These are phyloP conservation scores for Griposia aprilina DNA, from an alignment of 2,888 invertebrate genomes.

Conservation along the genomic window DNA sequence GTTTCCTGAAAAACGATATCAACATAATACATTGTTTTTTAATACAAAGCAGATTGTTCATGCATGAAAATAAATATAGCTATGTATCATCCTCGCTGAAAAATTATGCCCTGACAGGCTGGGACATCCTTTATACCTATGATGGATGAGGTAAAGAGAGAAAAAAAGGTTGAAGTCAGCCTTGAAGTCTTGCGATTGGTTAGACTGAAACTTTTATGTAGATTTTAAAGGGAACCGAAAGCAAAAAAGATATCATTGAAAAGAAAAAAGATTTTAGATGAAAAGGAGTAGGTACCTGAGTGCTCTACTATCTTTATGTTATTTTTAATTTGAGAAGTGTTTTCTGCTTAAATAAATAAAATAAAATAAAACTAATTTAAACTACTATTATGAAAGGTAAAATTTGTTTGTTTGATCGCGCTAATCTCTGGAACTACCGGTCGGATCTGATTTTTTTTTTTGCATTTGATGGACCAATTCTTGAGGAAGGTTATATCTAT, in stretches of 20 bases:
- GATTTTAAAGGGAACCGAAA: background rate
- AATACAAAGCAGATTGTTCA: conserved; percentile 55
- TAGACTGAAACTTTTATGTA: background rate
- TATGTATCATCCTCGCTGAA: conserved; percentile 59
- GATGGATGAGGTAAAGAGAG: conserved; percentile 47
- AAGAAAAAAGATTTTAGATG: background rate
- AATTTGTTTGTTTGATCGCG: background rate
- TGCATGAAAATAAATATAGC: conserved; percentile 48
- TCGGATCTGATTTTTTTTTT: background rate
- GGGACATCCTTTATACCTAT: conserved; percentile 54
- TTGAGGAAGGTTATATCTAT: background rate
- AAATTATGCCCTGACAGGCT: conserved; percentile 53
- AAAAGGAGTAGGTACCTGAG: conserved; percentile 11
- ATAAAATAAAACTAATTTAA: background rate
- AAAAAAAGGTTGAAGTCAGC: conserved; percentile 45
- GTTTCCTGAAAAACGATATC: conserved; percentile 15
- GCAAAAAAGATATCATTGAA: background rate
- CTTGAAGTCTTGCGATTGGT: conserved; percentile 28
- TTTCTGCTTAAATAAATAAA: conserved; percentile 1
- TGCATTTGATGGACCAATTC: background rate
- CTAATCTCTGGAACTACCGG: background rate
- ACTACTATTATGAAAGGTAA: too few relatives aligned
- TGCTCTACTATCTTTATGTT: background rate
- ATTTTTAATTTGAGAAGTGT: conserved; percentile 25
- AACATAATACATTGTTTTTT: conserved; percentile 36